These are phyloP conservation scores for Spondyliosoma cantharus DNA, from an alignment of 2,797 vertebrate species.

Conservation along the genomic window DNA sequence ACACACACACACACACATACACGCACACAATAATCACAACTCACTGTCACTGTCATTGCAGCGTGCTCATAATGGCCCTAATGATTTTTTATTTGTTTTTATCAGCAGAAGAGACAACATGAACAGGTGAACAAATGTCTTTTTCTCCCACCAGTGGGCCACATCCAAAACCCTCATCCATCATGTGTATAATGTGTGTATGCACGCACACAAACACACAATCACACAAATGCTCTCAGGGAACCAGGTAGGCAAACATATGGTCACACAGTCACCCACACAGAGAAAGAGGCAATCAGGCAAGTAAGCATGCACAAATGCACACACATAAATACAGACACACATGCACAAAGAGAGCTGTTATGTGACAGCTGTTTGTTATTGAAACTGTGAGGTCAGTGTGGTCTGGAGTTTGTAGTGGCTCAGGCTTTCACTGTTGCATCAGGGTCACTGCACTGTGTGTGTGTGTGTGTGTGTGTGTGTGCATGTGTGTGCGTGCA, in stretches of 20 bases:
- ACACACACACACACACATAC: background rate
- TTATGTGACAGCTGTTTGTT: slow-evolving; percentile 79
- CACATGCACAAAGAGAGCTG: slow-evolving; percentile 28
- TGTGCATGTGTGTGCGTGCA: slow-evolving; percentile 2
- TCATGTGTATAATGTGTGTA: background rate
- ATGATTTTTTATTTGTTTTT: slow-evolving; percentile 1
- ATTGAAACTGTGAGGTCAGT: slow-evolving; percentile 72
- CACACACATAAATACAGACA: background rate
- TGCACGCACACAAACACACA: background rate
- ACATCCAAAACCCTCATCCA: background rate
- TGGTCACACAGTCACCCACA: background rate
- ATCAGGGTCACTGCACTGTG: slow-evolving; percentile 51
- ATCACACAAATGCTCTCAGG: slow-evolving; percentile 9
- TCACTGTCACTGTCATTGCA: slow-evolving; percentile 3
- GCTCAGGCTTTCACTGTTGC: slow-evolving; percentile 62
- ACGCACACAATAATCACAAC: background rate
- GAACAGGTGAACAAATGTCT: background rate
- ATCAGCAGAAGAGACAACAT: slow-evolving; percentile 2
- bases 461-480: slow-evolving; percentile 1
- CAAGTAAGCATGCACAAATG: slow-evolving; percentile 6
- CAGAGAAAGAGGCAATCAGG: slow-evolving; percentile 25
- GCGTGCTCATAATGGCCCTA: background rate
- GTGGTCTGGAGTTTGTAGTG: slow-evolving; percentile 69
- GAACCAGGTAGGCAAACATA: slow-evolving; percentile 25
- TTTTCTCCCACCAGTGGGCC: background rate